A percentile compares a stretch with the other conserved stretches of the same genome.
Evolutionary conservation across 2,113 vertebrate genomes (phyloP).

Genomic region (Ciconia maguari): DNA sequence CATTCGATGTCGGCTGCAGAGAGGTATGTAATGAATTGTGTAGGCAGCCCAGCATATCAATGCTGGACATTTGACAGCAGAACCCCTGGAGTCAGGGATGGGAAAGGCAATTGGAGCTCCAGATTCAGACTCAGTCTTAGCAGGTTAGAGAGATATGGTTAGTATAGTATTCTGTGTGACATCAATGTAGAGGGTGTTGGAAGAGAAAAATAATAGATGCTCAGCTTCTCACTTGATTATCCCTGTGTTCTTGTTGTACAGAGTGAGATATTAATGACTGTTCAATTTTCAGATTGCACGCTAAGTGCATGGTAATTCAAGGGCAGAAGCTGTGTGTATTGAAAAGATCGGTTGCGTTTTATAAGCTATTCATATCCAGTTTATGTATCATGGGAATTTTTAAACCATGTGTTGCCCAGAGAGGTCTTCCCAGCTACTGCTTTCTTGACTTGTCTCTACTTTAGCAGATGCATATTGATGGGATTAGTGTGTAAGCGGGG

Average conservation of each 20-base stretch:
- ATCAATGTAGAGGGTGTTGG: background rate
- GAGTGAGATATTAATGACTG: background rate
- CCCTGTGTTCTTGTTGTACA: background rate
- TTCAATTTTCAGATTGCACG: background rate
- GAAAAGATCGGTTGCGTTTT: background rate
- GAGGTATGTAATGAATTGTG: background rate
- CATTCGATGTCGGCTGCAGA: fast-evolving
- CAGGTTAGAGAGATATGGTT: background rate
- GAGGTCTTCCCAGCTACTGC: background rate
- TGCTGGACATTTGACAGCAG: background rate
- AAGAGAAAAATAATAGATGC: background rate
- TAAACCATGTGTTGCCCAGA: background rate
- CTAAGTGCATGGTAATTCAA: background rate
- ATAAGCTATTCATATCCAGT: background rate
- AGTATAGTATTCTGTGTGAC: background rate
- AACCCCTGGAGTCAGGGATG: background rate
- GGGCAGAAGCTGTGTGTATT: background rate
- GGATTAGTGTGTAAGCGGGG: background rate
- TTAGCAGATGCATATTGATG: background rate
- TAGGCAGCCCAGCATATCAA: background rate
- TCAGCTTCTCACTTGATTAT: background rate
- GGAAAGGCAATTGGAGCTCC: background rate
- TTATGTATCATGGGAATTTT: background rate
- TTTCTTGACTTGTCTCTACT: background rate
- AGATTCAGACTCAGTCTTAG: background rate